A percentile compares a stretch with the other conserved stretches of the same genome.
phyloP scores from a whole-genome alignment of 2,797 vertebrate genomes.

The Tragelaphus oryx region DNA sequence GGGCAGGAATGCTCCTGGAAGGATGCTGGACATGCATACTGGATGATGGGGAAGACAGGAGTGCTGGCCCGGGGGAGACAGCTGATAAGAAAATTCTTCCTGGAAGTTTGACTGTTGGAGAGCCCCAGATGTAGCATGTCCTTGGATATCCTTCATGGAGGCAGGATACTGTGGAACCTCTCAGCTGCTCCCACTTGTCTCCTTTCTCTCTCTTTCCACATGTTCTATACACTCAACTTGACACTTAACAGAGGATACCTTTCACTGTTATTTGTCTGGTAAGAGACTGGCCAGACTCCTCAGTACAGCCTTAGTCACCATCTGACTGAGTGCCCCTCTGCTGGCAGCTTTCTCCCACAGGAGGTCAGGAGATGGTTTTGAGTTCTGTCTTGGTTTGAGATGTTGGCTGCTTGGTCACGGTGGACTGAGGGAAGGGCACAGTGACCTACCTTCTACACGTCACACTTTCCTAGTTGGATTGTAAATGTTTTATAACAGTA shows the following conservation, averaged over 20 bases:
- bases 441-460: too few species aligned
- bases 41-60: neutral
- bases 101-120: fast-evolving
- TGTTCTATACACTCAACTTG: neutral
- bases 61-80: too few species aligned
- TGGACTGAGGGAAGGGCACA: neutral
- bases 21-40: neutral
- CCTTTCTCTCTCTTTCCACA: neutral
- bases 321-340: fast-evolving
- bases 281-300: neutral
- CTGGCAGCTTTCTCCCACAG: neutral
- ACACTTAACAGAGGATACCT: neutral
- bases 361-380: neutral
- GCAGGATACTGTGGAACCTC: neutral
- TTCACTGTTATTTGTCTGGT: neutral
- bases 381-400: neutral
- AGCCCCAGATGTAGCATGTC: neutral
- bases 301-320: neutral
- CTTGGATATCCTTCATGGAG: fast-evolving
- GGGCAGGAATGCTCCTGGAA: neutral
- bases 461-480: neutral
- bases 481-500: neutral
- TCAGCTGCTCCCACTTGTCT: neutral
- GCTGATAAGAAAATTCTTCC: neutral
- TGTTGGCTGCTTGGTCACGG: neutral